phyloP scores from a whole-genome alignment of 1,140 invertebrate species.

The Danaus melanippus region DNA sequence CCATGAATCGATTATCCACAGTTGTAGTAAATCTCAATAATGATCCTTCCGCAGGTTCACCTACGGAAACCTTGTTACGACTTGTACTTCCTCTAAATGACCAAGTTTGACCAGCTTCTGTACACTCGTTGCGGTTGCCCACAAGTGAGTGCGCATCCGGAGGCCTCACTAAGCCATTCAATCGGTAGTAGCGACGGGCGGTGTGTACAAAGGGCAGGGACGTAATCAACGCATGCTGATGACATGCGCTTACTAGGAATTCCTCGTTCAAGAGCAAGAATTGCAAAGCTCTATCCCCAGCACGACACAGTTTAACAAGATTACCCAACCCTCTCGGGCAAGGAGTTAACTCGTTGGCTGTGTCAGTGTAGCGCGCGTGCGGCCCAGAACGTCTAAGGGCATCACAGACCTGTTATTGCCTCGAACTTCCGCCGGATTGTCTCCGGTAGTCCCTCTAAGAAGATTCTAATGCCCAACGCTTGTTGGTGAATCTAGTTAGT shows the following conservation, averaged over 20 bases:
- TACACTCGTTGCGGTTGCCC: too few relatives aligned
- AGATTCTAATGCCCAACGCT: too few relatives aligned
- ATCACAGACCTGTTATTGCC: conserved; percentile 83
- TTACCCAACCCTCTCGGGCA: conserved; percentile 82
- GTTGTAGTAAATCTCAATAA: conserved; percentile 77
- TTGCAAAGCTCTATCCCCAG: conserved; percentile 83
- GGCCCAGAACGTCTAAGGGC: conserved; percentile 86
- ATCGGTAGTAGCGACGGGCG: too few relatives aligned
- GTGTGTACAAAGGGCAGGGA: conserved; percentile 79
- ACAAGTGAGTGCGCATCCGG: too few relatives aligned
- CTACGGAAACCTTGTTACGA: conserved; percentile 71
- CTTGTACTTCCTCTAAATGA: too few relatives aligned
- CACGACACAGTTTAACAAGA: conserved; percentile 84
- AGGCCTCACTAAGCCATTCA: too few relatives aligned
- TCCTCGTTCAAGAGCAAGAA: conserved; percentile 67
- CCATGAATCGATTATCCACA: conserved; percentile 74
- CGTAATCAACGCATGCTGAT: conserved; percentile 89
- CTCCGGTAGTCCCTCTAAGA: too few relatives aligned
- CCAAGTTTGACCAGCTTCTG: conserved; percentile 24
- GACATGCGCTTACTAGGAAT: conserved; percentile 72
- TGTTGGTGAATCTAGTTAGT: conserved; percentile 7
- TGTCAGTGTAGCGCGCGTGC: conserved; percentile 88
- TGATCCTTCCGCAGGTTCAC: conserved; percentile 90
- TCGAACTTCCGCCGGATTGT: too few relatives aligned
- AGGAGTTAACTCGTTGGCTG: conserved; percentile 79